Evolutionary conservation across 1,140 invertebrate species (phyloP).

Genomic region (Sarcophaga peregrina): DNA sequence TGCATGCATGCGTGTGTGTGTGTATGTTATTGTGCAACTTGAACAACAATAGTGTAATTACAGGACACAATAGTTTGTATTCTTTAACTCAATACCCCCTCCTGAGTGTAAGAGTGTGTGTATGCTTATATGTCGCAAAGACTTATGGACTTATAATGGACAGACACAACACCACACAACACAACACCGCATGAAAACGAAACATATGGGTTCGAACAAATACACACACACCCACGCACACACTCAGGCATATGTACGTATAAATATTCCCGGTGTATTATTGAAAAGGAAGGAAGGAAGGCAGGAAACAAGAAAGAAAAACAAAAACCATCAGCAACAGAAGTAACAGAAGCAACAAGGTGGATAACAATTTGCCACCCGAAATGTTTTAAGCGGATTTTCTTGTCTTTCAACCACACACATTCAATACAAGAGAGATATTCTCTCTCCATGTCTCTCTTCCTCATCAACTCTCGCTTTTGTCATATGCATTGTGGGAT

Average conservation of each 20-base stretch:
- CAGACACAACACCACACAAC: not conserved
- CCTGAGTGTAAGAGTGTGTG: too few species aligned
- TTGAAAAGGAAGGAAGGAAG: too few species aligned
- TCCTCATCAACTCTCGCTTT: not conserved
- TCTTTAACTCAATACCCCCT: not conserved
- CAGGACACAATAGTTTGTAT: slow-evolving; percentile 30
- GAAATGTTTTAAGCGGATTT: slow-evolving; percentile 35
- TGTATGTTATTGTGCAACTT: not conserved
- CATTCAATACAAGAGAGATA: slow-evolving; percentile 6
- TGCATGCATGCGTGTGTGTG: not conserved
- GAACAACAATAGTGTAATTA: slow-evolving; percentile 40
- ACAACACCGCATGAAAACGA: not conserved
- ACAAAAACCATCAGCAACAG: not conserved
- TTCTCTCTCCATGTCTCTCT: not conserved
- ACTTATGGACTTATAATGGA: slow-evolving; percentile 32
- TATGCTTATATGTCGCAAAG: not conserved
- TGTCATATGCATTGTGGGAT: not conserved
- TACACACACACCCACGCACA: too few species aligned
- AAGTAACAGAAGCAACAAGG: not conserved
- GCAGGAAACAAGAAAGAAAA: not conserved
- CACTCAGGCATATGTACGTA: not conserved
- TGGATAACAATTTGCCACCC: slow-evolving; percentile 37
- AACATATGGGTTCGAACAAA: too few species aligned
- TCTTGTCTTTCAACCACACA: slow-evolving; percentile 34
- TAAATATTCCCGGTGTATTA: too few species aligned